Evolutionary conservation across 2,113 vertebrate species (phyloP), one percentile per base, ranked within the genome.

Genomic region (Bostrychus sinensis): DNA sequence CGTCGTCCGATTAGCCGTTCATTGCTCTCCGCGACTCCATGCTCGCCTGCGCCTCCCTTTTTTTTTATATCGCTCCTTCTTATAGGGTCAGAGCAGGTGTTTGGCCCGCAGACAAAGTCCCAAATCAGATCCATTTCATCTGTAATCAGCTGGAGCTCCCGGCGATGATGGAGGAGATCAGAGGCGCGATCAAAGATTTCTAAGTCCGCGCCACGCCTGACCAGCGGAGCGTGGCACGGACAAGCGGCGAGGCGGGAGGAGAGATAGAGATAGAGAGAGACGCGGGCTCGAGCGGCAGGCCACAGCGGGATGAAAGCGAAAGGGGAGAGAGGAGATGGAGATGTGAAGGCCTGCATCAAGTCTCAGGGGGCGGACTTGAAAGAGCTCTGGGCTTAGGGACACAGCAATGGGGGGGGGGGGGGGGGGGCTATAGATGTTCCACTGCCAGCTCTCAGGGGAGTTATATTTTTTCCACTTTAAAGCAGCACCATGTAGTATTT

Each of bases 91-190:
- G 76, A 85, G 81, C 88, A 89, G 86, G 86, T 89, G 86, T 89
- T 87, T 86, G 83, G 83, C 85, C 78, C 8, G 41, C 66, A 78
- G 88, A 82, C 78, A 81, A 65, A 59, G 62, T 75, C 45, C 74
- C 81, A 77, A 83, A 86, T 86, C 83, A 86, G 81, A 87, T 88
- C 83, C 67, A 83, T 88, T 88, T 89, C 75, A 85, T 87, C 88
- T 86, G 83, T 87, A 88, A 88, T 89, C 86, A 88, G 83, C 83
- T 81, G 85, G 65, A 83, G 86, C 81, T 82, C 67, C 71, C 62
- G 80, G 83, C 83, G 56, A 77, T 82, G 83, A 80, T 80, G 78
- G 76, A 69, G 34, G 64, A 83, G 86, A 89, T 89, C 88, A 88
- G 80, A 82, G n/a, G 86, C 48, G 19, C 50, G 77, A 86, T 88